Evolutionary conservation across 2,113 vertebrate species (phyloP).

Genomic region (Aviceda subcristata): DNA sequence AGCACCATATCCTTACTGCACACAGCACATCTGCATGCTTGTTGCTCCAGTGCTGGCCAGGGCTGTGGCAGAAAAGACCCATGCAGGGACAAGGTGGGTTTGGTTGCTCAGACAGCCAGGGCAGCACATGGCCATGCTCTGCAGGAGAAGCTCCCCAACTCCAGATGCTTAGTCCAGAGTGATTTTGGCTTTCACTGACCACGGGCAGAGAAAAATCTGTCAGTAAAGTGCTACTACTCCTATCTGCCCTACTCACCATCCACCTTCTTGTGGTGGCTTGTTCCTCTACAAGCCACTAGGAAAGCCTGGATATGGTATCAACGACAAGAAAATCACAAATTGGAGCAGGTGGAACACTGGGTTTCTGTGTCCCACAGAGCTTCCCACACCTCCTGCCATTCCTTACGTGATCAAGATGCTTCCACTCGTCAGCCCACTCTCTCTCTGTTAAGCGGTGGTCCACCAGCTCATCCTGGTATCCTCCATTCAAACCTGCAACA

Average conservation of each 20-base stretch:
- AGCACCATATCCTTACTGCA: neutral
- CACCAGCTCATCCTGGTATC: conserved; percentile 94
- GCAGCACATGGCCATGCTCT: neutral
- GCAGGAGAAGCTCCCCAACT: neutral
- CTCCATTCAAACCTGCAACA: conserved; percentile 87
- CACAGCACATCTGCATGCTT: neutral
- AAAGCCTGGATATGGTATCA: neutral
- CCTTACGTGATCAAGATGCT: conserved; percentile 98
- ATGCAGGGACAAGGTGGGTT: neutral
- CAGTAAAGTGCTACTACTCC: neutral
- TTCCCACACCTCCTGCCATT: neutral
- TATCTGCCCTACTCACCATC: neutral
- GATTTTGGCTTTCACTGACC: neutral
- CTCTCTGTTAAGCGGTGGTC: conserved; percentile 97
- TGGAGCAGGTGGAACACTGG: neutral
- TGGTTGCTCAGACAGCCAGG: neutral
- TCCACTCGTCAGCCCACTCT: conserved; percentile 99
- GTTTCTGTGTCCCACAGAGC: neutral
- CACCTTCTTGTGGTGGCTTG: neutral
- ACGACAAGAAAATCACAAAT: neutral
- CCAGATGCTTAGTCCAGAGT: neutral
- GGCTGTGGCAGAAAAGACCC: neutral
- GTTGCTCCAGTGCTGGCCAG: neutral
- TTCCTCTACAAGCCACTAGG: neutral
- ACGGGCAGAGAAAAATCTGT: neutral